Evolutionary conservation across 2,888 invertebrate genomes (phyloP), one percentile per base, ranked within the genome.

Genomic region (Microctonus aethiopoides): DNA sequence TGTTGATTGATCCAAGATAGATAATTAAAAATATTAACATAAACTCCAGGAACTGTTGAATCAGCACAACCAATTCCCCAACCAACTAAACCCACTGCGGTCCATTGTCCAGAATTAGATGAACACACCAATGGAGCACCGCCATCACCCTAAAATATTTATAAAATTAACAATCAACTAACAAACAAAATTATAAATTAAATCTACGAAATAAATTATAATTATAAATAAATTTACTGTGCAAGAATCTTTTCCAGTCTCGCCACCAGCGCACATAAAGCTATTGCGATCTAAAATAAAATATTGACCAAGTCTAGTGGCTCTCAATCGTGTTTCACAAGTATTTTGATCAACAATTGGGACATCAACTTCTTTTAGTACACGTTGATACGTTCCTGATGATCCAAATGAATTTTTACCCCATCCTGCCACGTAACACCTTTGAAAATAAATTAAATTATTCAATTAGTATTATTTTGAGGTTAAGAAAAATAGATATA

Each of bases 401-500:
- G 85, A 51, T 1, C 89, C 89, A 73, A 94, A 97, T 75, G 92
- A 91, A 75, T 94, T 89, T 82, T 95, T 94, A 13, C 97, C 97
- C 95, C 96, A 97, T 11, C 97, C 97, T n/a, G 93, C 88, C 0
- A 94, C 93, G 87, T 89, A 89, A 79, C 92, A 92, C 73, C 88
- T 67, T 70, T 32, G 77, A 78, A 68, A 61, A 70, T 34, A n/a
- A 70, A 56, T 61, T 16, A n/a, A 11, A 56, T 36, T 20, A 56
- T 32, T 34, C 5, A 32, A 67, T 51, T 13, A 67, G 11, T 51
- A 22, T 57, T 64, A 32, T 26, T 52, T 67, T 64, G 24, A 64
- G 26, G 29, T 41, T 60, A 20, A 10, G 1, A 66, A 34, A 20
- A 67, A 13, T 32, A 9, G 22, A 39, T 20, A 9, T 34, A n/a